Base-by-base conservation (phyloP, 2,888 invertebrate species). In the Dyspetes luteomarginatus region DNA sequence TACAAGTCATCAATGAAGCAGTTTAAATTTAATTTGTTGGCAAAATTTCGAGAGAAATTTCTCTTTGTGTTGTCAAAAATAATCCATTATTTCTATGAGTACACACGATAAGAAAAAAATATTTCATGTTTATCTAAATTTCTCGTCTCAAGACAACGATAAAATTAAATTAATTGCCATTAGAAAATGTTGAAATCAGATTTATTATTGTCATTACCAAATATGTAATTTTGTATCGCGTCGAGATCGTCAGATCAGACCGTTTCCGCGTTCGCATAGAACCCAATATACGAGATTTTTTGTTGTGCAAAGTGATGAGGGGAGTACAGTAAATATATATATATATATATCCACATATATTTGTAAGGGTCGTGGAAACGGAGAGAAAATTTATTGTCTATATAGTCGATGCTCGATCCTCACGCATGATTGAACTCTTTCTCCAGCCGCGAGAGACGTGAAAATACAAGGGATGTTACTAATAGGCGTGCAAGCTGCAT, bases 371-470 rank as follows among this genome's bases (percentile, higher is more conserved):
- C 22, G 28, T 15, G 48, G 30, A 74, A 67, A 65, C 36, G 77
- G 36, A 55, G 65, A 64, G n/a, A 68, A 72, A 74, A 77, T 81
- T 68, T 81, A 81, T 81, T 78, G 77, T 77, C 74, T 77, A 45
- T 60, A 78, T 69, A 77, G 78, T 78, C 81, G 81, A 74, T 72
- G 83, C 73, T 81, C 65, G 73, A 79, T 81, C 43, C 78, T 84
- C 64, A 84, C 84, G 79, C 78, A 82, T 83, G 84, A 84, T 84
- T 77, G 81, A 81, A 75, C 82, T 73, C 81, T 80, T 82, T 81
- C 64, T 83, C 50, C 41, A 36, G 22, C 28, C 55, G 45, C 64
- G 41, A 48, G 50, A 60, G 43, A 62, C 65, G 45, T 36, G 26
- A 65, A 76, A 69, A 55, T 74, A 74, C 69, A 65, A 58, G 77